Conservation (phyloP, 2,113 vertebrate genomes). For the Cryptotis parvus region DNA sequence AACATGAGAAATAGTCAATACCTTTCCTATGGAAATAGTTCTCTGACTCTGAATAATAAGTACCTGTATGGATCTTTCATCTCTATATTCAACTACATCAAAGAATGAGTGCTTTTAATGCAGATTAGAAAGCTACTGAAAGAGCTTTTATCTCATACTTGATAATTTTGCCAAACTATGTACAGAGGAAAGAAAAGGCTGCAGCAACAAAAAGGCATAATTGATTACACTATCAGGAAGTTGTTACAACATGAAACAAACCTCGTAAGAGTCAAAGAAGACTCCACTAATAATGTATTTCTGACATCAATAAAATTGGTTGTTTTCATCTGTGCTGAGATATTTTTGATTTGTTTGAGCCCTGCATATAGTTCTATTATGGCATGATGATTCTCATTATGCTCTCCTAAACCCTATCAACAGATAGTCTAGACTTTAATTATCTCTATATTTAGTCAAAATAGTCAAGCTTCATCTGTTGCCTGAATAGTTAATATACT, state of each 20-base stretch:
- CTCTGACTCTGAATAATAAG: constrained; percentile 59
- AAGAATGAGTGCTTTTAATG: constrained; percentile 62
- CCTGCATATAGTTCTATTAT: constrained; percentile 69
- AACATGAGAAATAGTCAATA: constrained; percentile 12
- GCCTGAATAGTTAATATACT: constrained; percentile 76
- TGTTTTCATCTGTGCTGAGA: constrained; percentile 73
- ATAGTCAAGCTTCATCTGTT: constrained; percentile 77
- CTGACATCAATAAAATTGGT: constrained; percentile 73
- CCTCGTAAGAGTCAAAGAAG: constrained; percentile 49
- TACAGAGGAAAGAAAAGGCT: constrained; percentile 41
- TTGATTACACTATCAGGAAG: constrained; percentile 60
- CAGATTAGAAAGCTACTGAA: constrained; percentile 45
- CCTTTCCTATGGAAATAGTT: constrained; percentile 30
- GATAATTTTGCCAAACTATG: constrained; percentile 59
- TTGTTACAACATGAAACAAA: constrained; percentile 68
- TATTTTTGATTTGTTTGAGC: constrained; percentile 67
- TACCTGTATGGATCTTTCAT: constrained; percentile 58
- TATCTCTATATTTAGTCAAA: constrained; percentile 80
- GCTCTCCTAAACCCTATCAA: constrained; percentile 67
- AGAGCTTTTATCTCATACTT: constrained; percentile 40
- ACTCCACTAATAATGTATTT: constrained; percentile 62
- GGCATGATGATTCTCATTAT: constrained; percentile 70
- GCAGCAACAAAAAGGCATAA: constrained; percentile 51
- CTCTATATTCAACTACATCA: constrained; percentile 44
- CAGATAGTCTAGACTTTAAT: constrained; percentile 77